A percentile compares a stretch with the other conserved stretches of the same genome.
Evolutionary conservation across 2,113 vertebrate genomes (phyloP).

Genomic region (Formicarius rufipectus): DNA sequence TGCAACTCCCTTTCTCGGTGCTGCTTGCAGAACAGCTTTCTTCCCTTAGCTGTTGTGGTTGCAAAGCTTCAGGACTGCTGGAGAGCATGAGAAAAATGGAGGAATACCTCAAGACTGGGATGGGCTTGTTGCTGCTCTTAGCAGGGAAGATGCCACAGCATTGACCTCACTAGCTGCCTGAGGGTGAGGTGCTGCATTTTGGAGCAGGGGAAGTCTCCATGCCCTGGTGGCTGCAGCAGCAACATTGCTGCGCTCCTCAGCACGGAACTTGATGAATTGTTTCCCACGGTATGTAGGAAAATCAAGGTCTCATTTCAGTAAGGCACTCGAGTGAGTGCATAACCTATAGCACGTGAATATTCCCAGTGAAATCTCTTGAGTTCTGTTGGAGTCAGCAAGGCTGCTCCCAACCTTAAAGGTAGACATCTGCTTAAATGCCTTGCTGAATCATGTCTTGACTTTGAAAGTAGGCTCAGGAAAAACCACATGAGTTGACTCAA

Average conservation of each 20-base stretch:
- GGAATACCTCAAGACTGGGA: neutral
- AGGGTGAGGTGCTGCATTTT: neutral
- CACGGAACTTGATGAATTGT: neutral
- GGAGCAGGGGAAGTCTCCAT: neutral
- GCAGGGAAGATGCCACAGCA: neutral
- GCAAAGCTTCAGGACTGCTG: neutral
- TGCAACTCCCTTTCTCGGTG: neutral
- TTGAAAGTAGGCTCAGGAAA: constrained; percentile 35
- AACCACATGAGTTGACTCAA: constrained; percentile 56
- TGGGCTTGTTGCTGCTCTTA: neutral
- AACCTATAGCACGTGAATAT: constrained; percentile 59
- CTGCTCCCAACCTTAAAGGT: constrained; percentile 59
- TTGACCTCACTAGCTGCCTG: neutral
- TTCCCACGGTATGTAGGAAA: constrained; percentile 18
- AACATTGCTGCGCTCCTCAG: neutral
- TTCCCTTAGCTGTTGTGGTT: neutral
- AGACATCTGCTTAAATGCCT: constrained; percentile 48
- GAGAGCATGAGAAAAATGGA: neutral
- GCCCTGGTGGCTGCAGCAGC: neutral
- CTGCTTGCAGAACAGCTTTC: neutral
- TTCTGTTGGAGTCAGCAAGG: constrained; percentile 59
- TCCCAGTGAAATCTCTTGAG: constrained; percentile 35
- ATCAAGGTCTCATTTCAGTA: neutral
- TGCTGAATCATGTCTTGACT: constrained; percentile 66
- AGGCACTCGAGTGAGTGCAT: neutral